Evolutionary conservation across 1,140 invertebrate genomes (phyloP), one percentile per base, ranked within the genome.

Genomic region (Pomacea maculata): DNA sequence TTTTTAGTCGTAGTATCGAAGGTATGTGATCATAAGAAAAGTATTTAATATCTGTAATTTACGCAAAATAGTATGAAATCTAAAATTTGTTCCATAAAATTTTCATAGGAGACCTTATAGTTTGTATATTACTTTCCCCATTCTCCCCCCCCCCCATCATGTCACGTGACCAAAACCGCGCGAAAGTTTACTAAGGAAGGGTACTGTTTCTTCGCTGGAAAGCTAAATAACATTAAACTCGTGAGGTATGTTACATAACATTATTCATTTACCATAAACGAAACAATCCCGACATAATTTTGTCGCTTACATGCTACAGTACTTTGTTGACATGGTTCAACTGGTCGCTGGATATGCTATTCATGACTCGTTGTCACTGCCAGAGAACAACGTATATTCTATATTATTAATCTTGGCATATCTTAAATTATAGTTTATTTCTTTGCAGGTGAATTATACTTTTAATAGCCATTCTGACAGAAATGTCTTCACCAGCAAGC

Each of bases 401-500:
- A 25, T 25, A 25, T 25, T 25, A 25, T 25, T 25, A 25, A 25
- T 25, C 25, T 25, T 25, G 25, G 25, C 25, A 25, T 25, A 25
- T 25, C 25, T 25, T 25, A 25, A 25, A 25, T 25, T 25, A 25
- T 25, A 25, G 25, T 25, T 25, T 25, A 25, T 25, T 25, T 25
- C 25, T 25, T 25, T 25, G 25, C 25, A 25, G 25, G 25, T 25
- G 21, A 19, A 68, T 34, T 68, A 8, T 68, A 21, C 29, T 25
- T 25, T 45, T 45, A 45, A 45, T 2, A 6, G 21, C 29, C 29
- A 25, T 14, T 70, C 21, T 70, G 21, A 6, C 65, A 72, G 61
- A 79, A 61, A 89, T 89, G 88, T 87, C 86, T 65, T 86, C 85
- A 19, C 86, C 87, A 71, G 25, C 84, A 19, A 86, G 83, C 52